Evolutionary conservation across 2,797 vertebrate species (phyloP), one percentile per base, ranked within the genome.

Genomic region (Dipus sagitta): DNA sequence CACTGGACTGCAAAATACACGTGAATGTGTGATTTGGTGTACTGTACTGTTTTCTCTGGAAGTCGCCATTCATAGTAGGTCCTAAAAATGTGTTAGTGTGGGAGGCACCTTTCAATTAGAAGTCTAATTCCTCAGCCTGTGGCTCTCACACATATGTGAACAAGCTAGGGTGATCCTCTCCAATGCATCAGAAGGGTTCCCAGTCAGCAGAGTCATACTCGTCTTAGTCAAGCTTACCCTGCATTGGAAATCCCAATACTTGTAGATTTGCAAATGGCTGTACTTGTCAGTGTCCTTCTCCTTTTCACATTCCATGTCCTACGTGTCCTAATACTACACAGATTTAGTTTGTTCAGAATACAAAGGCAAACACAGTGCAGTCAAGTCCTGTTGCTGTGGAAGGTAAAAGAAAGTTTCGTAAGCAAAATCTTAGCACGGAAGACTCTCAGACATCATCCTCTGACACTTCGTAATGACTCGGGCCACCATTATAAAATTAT

Each of bases 281-380:
- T 70, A 80, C 15, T 86, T 67, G 9, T 80, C 65, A 30, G 13
- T 77, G 12, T 7, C 76, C 47, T 88, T 94, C 52, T 23, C 24
- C 52, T 79, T 30, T 47, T 86, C 71, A 77, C 8, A 42, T 15
- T 68, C 75, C 21, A 68, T 1, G n/a, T 71, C 42, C 58, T 21
- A 0, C 67, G 24, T 67, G 18, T 60, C 52, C 60, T 92, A 62
- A 52, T 28, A 28, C 15, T 34, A 28, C 17, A 23, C 11, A 1
- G 8, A 67, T 87, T 92, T 68, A 86, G 42, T 47, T 91, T 76
- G 20, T 88, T 42, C 32, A 21, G 70, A 64, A 90, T 34, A 20
- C 42, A 88, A 88, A 86, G n/a, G 30, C 10, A 28, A 74, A 72
- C 30, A 65, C 4, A 13, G 2, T 71, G 23, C 38, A 67, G 14